A percentile compares a stretch with the other conserved stretches of the same genome.
Evolutionary conservation across 2,797 vertebrate genomes (phyloP).

Genomic region (Helarctos malayanus): DNA sequence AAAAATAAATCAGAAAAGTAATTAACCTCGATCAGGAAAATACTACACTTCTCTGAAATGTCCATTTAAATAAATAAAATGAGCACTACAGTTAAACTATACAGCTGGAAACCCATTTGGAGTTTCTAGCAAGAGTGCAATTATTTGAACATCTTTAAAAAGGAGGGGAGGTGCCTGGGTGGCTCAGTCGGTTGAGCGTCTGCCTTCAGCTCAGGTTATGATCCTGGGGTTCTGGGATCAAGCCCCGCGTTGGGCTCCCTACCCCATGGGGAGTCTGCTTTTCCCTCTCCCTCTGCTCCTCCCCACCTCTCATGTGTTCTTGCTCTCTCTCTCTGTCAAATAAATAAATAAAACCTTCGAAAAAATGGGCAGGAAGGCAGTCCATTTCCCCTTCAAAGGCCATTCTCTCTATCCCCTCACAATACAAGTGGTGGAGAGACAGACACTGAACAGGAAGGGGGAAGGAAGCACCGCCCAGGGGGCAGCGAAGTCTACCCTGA

Average conservation of each 20-base stretch:
- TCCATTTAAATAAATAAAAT: constrained; percentile 36
- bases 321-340: not conserved
- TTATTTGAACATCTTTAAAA: not conserved
- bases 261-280: not conserved
- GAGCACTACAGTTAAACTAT: not conserved
- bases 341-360: not conserved
- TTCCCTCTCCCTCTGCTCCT: not conserved
- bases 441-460: not conserved
- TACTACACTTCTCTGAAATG: not conserved
- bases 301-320: not conserved
- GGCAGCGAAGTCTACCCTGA: not conserved
- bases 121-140: not conserved
- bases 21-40: constrained; percentile 41
- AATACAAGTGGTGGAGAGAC: not conserved
- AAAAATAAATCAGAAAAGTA: not conserved
- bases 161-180: not conserved
- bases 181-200: not conserved
- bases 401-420: not conserved
- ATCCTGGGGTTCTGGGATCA: not conserved
- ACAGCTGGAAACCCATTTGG: not conserved
- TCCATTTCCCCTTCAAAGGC: not conserved
- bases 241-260: not conserved
- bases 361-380: not conserved
- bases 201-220: not conserved
- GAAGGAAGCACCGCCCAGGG: not conserved